A percentile compares a stretch with the other conserved stretches of the same genome.
These are phyloP conservation scores for Neomonachus schauinslandi DNA, from an alignment of 2,113 vertebrate genomes.

Conservation along the genomic window DNA sequence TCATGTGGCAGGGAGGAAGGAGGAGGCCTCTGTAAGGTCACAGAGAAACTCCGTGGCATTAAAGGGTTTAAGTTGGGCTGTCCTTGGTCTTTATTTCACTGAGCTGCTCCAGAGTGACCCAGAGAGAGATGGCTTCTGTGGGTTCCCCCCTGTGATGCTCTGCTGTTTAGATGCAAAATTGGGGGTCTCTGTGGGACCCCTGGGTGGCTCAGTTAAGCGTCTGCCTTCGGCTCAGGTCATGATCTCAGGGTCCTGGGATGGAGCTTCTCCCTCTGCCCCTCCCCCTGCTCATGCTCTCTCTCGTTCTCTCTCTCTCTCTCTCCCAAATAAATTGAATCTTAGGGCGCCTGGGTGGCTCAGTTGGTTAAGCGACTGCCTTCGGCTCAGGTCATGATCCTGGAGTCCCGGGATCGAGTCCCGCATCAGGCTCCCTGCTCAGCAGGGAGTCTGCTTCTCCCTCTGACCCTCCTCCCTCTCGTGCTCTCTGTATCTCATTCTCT, in stretches of 20 bases:
- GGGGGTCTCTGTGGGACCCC: neutral
- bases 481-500: no score
- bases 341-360: no score
- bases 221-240: neutral
- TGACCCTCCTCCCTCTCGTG: no score
- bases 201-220: neutral
- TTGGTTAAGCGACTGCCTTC: no score
- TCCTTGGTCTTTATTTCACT: neutral
- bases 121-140: neutral
- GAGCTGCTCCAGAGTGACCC: neutral
- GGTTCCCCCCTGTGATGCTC: neutral
- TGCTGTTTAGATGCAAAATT: neutral
- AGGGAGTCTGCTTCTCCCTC: no score
- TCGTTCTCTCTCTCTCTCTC: neutral
- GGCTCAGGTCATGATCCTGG: no score
- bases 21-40: neutral
- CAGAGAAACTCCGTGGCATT: neutral
- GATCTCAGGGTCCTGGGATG: neutral
- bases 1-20: neutral
- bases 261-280: neutral
- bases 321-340: neutral
- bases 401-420: no score
- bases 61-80: neutral
- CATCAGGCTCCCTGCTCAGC: no score
- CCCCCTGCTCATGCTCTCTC: neutral